Evolutionary conservation across 2,888 invertebrate genomes (phyloP), one percentile per base, ranked within the genome.

Genomic region (Drosophila nigricruria): DNA sequence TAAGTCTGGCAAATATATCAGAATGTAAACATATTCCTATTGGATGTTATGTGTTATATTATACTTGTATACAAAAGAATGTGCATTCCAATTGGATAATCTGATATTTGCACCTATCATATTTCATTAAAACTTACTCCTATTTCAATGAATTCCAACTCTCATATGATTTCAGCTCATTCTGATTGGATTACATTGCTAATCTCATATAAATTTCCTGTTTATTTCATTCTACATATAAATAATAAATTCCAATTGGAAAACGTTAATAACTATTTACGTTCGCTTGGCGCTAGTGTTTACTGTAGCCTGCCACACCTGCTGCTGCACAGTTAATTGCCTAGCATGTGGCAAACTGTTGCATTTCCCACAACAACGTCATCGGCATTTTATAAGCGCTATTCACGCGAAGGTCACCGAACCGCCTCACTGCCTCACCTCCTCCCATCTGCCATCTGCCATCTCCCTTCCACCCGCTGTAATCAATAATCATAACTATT

Each of bases 341-440:
- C 12, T 6, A 0, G n/a, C 40, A 32, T 30, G 49, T n/a, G 43
- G 43, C 74, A 30, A 82, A 84, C 82, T 82, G 88, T 83, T 83
- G 83, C 82, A 68, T 71, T 53, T 38, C 30, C n/a, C 59, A 30
- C 34, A 40, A 25, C 16, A 27, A 2, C 53, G 52, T n/a, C 56
- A 38, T 75, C 67, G 56, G 54, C 82, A 71, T 53, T 62, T 62
- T 68, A 47, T 54, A 56, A 58, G 32, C 61, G 70, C 76, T 73
- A 79, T 79, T 81, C 90, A 91, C 82, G 79, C 89, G 91, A 91
- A 91, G 92, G 91, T 92, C 88, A 88, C 79, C 87, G 81, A 87
- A 83, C 84, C 77, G 66, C 67, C 42, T 32, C 34, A n/a, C 32
- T 18, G 1, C 25, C 18, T 14, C 64, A 16, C n/a, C 20, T 43